phyloP scores from a whole-genome alignment of 2,113 vertebrate species.

The Cyprinodon tularosa region DNA sequence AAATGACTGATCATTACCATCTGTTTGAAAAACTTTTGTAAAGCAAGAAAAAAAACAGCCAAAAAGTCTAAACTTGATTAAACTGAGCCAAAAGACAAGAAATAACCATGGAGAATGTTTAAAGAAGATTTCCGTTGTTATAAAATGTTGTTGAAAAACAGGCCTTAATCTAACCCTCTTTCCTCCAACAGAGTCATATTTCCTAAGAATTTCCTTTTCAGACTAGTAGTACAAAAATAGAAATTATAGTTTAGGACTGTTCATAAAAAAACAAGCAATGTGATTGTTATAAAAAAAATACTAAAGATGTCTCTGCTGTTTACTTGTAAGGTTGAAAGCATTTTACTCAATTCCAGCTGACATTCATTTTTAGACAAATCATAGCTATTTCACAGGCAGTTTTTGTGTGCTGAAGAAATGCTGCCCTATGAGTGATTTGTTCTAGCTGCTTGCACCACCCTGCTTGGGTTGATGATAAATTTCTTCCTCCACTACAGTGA shows the following conservation, averaged over 20 bases:
- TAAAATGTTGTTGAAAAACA: too few relatives aligned
- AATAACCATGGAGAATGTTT: too few relatives aligned
- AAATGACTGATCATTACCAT: not conserved
- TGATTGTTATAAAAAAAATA: not conserved
- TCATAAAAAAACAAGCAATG: not conserved
- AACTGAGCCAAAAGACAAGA: too few relatives aligned
- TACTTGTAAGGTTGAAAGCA: not conserved
- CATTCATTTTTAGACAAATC: constrained; percentile 17
- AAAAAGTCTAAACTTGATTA: not conserved
- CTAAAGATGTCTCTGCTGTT: not conserved
- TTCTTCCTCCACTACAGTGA: constrained; percentile 11
- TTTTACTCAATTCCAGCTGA: not conserved
- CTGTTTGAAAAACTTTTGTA: not conserved
- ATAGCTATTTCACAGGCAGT: constrained; percentile 13
- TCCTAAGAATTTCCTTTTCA: not conserved
- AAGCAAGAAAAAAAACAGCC: not conserved
- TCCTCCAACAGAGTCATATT: too few relatives aligned
- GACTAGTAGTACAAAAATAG: too few relatives aligned
- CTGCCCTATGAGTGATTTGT: constrained; percentile 12
- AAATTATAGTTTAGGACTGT: not conserved
- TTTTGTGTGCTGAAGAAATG: not conserved
- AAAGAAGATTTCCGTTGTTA: too few relatives aligned
- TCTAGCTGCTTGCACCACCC: constrained; percentile 11
- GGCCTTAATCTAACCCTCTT: too few relatives aligned
- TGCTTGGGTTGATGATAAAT: constrained; percentile 20